Base-by-base conservation (phyloP, 2,797 vertebrate genomes). In the Arnoldichthys spilopterus region DNA sequence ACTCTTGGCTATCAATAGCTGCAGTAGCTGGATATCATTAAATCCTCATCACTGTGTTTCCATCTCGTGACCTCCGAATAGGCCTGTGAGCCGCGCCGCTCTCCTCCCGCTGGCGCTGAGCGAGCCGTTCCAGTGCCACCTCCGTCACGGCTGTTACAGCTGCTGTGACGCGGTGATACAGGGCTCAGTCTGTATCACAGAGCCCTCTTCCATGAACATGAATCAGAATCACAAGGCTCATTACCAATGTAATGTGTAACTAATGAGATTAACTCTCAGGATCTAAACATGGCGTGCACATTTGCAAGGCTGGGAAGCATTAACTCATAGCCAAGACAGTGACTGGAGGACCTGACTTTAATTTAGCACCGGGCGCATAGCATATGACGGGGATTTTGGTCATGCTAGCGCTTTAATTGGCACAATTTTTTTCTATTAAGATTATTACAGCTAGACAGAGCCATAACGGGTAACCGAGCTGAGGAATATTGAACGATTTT, bases 1-100 rank as follows among this genome's bases (percentile, higher is more conserved):
- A 94, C 93, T 94, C 90, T 81, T 30, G 62, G 85, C 91, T 91
- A 93, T 93, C 93, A 93, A 93, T 93, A 93, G 90, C 89, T 87
- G 88, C 87, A 88, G 91, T 77, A 90, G 91, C 90, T 92, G 91
- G 91, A 93, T 93, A 92, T 92, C 92, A 94, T 94, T 94, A 94
- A 93, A 94, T 93, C 90, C 91, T 91, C 91, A 93, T 93, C 92
- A 91, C 88, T 90, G 90, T 90, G 91, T 89, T 92, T 90, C 90
- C 87, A 86, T 87, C 83, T 85, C 78, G 49, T 91, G 91, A 92
- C 92, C 92, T 92, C 90, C 86, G 85, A 88, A 89, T 88, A 90
- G 88, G 89, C 89, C 87, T 30, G 88, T 86, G 87, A 84, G 86
- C 87, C 81, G 77, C 85, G 86, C 77, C 1, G 72, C 43, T 74